These are phyloP conservation scores for Erpetoichthys calabaricus DNA, from an alignment of 2,797 vertebrate species.

Conservation along the genomic window DNA sequence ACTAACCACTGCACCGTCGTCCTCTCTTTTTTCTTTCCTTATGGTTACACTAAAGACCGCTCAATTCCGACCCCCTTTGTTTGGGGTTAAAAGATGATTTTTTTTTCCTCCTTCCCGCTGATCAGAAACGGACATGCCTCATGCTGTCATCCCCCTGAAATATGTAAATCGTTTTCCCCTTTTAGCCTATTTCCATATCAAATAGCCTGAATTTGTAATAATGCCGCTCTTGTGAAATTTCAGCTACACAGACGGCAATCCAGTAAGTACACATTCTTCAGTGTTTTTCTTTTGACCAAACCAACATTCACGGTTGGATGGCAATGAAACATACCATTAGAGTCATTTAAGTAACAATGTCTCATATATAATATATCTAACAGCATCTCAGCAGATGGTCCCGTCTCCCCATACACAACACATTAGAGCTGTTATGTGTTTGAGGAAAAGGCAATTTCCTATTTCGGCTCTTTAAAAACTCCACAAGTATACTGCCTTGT, in stretches of 20 bases:
- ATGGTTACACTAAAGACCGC: too few species aligned
- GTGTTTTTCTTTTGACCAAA: slow-evolving; percentile 9
- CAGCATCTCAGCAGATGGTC: background rate
- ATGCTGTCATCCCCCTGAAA: slow-evolving; percentile 44
- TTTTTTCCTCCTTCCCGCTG: slow-evolving; percentile 16
- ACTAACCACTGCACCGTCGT: too few species aligned
- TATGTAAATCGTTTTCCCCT: slow-evolving; percentile 45
- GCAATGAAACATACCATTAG: slow-evolving; percentile 26
- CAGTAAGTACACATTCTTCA: too few species aligned
- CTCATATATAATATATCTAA: slow-evolving; percentile 4
- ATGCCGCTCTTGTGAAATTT: slow-evolving; percentile 18
- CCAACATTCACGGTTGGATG: slow-evolving; percentile 24
- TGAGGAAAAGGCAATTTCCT: slow-evolving; percentile 1
- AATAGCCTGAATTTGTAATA: slow-evolving; percentile 25
- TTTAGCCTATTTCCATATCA: slow-evolving; percentile 36
- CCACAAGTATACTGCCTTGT: slow-evolving; percentile 12
- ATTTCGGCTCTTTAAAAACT: background rate
- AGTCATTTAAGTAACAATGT: slow-evolving; percentile 40
- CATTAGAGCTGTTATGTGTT: background rate
- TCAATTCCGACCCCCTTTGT: too few species aligned
- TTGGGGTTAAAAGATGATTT: too few species aligned
- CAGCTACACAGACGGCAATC: too few species aligned
- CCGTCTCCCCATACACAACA: too few species aligned
- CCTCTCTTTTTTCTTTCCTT: too few species aligned
- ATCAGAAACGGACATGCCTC: slow-evolving; percentile 53